Conservation (phyloP, 2,797 vertebrate species). For the Neosilurus hyrtlii region DNA sequence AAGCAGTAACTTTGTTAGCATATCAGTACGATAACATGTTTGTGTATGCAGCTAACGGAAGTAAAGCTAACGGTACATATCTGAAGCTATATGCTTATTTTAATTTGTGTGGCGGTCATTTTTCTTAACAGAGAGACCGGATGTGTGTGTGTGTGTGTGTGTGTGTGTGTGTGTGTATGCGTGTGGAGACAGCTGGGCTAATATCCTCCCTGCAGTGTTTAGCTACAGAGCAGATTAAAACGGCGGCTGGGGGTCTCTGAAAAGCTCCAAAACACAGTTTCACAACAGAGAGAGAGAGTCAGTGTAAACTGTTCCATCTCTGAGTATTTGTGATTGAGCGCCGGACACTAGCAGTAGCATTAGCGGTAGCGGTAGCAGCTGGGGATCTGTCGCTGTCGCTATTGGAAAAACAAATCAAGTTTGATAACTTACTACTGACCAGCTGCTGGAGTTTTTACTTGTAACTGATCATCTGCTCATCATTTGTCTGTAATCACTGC, state of each 20-base stretch:
- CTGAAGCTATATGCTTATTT: background rate
- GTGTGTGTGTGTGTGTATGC: background rate
- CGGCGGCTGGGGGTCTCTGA: constrained; percentile 15
- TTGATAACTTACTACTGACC: constrained; percentile 25
- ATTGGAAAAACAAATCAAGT: background rate
- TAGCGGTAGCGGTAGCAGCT: constrained; percentile 14
- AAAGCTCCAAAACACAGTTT: constrained; percentile 28
- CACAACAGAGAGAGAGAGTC: background rate
- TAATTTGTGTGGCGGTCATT: background rate
- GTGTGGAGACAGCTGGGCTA: constrained; percentile 17
- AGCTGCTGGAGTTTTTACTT: constrained; percentile 14
- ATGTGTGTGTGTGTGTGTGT: constrained; percentile 5
- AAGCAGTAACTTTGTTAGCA: background rate
- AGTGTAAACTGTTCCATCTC: constrained; percentile 6
- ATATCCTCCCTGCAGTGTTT: constrained; percentile 24
- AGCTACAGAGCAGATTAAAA: constrained; percentile 23
- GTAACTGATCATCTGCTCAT: background rate
- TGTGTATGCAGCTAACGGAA: background rate
- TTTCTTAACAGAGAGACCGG: too few relatives aligned
- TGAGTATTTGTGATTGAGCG: background rate
- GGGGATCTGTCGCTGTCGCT: constrained; percentile 10
- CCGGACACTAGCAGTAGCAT: background rate
- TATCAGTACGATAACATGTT: background rate
- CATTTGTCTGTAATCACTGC: background rate
- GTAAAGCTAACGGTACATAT: background rate